Evolutionary conservation across 2,113 vertebrate genomes (phyloP).

Genomic region (Nycticryphes semicollaris): DNA sequence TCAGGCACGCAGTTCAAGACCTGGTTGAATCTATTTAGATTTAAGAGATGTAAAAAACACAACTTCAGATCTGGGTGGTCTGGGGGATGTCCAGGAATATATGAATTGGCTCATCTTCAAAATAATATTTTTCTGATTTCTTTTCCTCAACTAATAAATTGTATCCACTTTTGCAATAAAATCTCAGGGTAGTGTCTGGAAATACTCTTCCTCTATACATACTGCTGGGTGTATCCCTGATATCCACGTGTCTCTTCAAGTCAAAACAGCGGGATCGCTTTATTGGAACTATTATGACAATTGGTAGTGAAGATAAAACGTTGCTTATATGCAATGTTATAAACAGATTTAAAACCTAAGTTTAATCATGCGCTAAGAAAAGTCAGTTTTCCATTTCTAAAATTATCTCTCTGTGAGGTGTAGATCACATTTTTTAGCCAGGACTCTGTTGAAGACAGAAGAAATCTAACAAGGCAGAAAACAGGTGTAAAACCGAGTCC

Average conservation of each 20-base stretch:
- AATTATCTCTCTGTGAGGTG: background rate
- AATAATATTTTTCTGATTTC: constrained; percentile 59
- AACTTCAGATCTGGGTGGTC: constrained; percentile 67
- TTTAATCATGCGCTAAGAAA: background rate
- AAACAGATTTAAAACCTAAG: background rate
- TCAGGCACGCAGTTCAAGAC: constrained; percentile 21
- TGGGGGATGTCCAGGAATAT: constrained; percentile 53
- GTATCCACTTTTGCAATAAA: constrained; percentile 47
- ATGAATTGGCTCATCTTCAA: constrained; percentile 62
- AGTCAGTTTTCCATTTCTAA: background rate
- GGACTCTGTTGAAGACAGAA: background rate
- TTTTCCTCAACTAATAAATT: constrained; percentile 60
- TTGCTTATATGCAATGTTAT: background rate
- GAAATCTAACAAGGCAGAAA: background rate
- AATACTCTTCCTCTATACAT: background rate
- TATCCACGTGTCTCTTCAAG: background rate
- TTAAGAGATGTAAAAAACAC: constrained; percentile 54
- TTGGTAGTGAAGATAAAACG: background rate
- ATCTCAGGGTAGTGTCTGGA: background rate
- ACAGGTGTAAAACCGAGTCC: background rate
- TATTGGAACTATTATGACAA: background rate
- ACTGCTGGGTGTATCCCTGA: background rate
- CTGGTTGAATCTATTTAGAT: constrained; percentile 32
- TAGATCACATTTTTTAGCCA: background rate
- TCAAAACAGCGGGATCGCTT: background rate